Percentiles rank a stretch among this genome's conserved stretches.
phyloP scores from a whole-genome alignment of 2,797 vertebrate species.

The Semotilus atromaculatus region DNA sequence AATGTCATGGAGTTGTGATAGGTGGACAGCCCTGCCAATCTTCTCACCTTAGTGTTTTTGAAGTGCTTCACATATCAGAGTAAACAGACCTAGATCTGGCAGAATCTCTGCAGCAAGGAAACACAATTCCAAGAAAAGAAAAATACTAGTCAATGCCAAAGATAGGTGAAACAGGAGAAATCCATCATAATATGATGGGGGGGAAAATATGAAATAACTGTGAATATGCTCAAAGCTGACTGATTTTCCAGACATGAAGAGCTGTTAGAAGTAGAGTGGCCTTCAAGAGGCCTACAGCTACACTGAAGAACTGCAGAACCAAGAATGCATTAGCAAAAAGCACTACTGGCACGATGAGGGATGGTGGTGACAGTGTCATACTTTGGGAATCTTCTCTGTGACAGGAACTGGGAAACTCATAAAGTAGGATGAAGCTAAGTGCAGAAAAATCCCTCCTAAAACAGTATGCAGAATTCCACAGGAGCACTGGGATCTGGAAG shows the following conservation, averaged over 20 bases:
- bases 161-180: neutral
- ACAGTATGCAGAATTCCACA: constrained; percentile 10
- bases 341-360: neutral
- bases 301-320: neutral
- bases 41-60: constrained; percentile 9
- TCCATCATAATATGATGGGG: constrained; percentile 1
- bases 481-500: constrained; percentile 5
- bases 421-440: neutral
- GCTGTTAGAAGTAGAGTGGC: neutral
- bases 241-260: neutral
- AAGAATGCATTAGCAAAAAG: neutral
- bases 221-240: neutral
- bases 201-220: neutral
- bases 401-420: constrained; percentile 11
- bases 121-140: neutral
- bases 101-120: neutral
- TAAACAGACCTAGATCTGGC: neutral
- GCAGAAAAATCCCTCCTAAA: neutral
- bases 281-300: neutral
- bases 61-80: neutral
- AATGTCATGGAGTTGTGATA: neutral
- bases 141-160: neutral
- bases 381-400: constrained; percentile 15
- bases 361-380: neutral
- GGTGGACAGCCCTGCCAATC: neutral